phyloP scores from a whole-genome alignment of 2,888 invertebrate genomes.

The Nezara viridula region DNA sequence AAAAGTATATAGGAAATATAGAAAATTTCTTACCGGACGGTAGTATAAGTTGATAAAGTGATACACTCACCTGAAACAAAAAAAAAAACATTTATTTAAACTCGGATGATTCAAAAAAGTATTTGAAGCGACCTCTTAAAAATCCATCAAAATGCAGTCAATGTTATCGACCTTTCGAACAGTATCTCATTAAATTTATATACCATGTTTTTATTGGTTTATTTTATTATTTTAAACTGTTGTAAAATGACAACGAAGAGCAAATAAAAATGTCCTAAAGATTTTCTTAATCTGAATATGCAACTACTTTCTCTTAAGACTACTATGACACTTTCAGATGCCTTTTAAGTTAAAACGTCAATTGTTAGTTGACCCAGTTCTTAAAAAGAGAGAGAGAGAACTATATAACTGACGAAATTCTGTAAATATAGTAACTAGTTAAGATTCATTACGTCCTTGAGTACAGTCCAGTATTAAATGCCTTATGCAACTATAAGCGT shows the following conservation, averaged over 20 bases:
- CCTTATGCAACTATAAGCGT: too few relatives aligned
- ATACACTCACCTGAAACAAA: not conserved
- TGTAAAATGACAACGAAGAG: too few relatives aligned
- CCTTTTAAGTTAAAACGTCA: conserved; percentile 8
- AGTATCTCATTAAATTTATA: not conserved
- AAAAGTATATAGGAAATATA: not conserved
- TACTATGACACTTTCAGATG: not conserved
- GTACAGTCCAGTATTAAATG: not conserved
- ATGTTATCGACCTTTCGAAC: not conserved
- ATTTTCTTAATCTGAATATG: not conserved
- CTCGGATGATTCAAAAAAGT: not conserved
- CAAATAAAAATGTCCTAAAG: too few relatives aligned
- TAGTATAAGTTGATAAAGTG: not conserved
- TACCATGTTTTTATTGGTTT: not conserved
- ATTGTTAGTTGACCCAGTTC: conserved; percentile 28
- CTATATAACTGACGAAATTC: not conserved
- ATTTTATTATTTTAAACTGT: not conserved
- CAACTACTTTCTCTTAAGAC: not conserved
- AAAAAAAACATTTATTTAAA: not conserved
- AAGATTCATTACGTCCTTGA: not conserved
- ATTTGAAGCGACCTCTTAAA: too few relatives aligned
- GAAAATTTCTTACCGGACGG: not conserved
- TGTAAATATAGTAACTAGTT: not conserved
- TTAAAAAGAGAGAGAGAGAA: not conserved
- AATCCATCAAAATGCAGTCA: too few relatives aligned